phyloP scores from a whole-genome alignment of 1,140 invertebrate species.

The Phthorimaea operculella region DNA sequence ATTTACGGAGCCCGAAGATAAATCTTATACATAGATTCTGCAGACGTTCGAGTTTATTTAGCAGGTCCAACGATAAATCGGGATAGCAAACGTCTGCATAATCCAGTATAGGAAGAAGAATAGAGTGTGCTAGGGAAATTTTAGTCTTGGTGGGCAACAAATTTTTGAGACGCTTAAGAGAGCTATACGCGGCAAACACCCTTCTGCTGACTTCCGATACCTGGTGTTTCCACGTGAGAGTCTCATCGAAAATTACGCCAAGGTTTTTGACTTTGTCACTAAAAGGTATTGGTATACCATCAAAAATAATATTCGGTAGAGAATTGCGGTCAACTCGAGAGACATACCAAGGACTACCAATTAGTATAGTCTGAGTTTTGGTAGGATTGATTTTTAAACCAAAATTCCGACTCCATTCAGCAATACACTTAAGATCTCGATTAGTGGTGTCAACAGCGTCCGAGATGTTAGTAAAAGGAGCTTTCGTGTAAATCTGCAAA shows the following conservation, averaged over 20 bases:
- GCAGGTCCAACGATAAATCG: not conserved
- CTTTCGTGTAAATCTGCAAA: conserved; percentile 3
- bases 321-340: not conserved
- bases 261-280: not conserved
- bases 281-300: not conserved
- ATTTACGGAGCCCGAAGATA: conserved; percentile 8
- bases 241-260: not conserved
- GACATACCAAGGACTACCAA: not conserved
- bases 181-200: not conserved
- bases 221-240: not conserved
- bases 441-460: not conserved
- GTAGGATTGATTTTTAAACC: not conserved
- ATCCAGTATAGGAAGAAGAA: not conserved
- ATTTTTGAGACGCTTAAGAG: not conserved
- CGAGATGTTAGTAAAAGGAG: not conserved
- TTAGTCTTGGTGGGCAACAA: not conserved
- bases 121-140: not conserved
- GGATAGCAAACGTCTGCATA: conserved; percentile 2
- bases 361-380: not conserved
- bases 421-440: not conserved
- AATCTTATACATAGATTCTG: conserved; percentile 7
- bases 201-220: not conserved
- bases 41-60: conserved; percentile 7
- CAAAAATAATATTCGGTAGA: not conserved
- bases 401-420: not conserved